Conservation (phyloP, 2,113 vertebrate genomes). For the Antechinus flavipes region DNA sequence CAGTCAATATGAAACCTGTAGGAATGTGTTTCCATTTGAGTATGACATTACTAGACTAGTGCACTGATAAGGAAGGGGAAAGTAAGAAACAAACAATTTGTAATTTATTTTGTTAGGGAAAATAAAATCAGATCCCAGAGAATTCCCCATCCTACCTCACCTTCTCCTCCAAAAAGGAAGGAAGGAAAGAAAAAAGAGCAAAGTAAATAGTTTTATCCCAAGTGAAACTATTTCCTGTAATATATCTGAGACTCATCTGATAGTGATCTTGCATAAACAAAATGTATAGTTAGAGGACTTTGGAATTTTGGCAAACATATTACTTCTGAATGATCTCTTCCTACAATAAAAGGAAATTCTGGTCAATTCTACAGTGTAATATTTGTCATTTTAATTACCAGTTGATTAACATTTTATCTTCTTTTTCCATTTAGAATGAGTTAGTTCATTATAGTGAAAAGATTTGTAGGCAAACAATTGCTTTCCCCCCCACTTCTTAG, state of each 20-base stretch:
- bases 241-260: neutral
- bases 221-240: neutral
- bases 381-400: constrained; percentile 14
- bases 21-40: too few species aligned
- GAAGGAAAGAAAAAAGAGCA: neutral
- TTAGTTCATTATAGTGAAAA: neutral
- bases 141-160: neutral
- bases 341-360: neutral
- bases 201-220: neutral
- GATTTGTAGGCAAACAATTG: neutral
- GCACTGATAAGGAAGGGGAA: too few species aligned
- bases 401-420: neutral
- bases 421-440: neutral
- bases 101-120: neutral
- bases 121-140: neutral
- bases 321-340: neutral
- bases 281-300: neutral
- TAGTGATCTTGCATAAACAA: constrained; percentile 30
- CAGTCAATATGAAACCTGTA: too few species aligned
- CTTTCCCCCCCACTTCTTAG: neutral
- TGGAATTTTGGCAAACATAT: neutral
- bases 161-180: neutral
- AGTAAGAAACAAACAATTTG: neutral
- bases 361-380: neutral
- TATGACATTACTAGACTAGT: too few species aligned